Evolutionary conservation across 2,797 vertebrate species (phyloP).

Genomic region (Parauchenoglanis ngamensis): DNA sequence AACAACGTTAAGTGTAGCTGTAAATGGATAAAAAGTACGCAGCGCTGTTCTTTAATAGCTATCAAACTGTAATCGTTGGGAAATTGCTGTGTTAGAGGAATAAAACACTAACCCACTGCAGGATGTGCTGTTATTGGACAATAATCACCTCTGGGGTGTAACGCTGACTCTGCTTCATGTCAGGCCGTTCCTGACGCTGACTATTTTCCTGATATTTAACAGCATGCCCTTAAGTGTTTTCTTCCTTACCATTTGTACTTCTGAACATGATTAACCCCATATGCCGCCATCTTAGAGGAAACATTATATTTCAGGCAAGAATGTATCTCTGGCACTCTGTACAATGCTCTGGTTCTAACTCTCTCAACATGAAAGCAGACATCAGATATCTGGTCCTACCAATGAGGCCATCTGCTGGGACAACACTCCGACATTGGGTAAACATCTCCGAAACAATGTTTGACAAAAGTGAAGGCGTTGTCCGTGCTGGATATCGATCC

Average conservation of each 20-base stretch:
- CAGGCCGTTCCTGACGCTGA: not conserved
- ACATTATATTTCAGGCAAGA: conserved; percentile 48
- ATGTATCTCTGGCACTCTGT: conserved; percentile 37
- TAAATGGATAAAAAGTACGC: not conserved
- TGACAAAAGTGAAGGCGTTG: conserved; percentile 48
- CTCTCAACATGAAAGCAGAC: conserved; percentile 39
- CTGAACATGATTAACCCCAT: conserved; percentile 20
- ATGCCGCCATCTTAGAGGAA: conserved; percentile 32
- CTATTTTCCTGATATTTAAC: conserved; percentile 1
- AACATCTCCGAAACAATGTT: conserved; percentile 50
- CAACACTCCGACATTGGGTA: conserved; percentile 45
- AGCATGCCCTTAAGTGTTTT: not conserved
- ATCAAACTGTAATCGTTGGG: not conserved
- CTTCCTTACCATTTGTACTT: not conserved
- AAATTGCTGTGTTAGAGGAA: not conserved
- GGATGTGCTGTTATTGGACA: not conserved
- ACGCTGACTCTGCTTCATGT: not conserved
- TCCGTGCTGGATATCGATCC: conserved; percentile 45
- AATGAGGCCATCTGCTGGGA: conserved; percentile 42
- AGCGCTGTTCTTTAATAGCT: not conserved
- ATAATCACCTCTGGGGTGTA: not conserved
- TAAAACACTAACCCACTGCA: not conserved
- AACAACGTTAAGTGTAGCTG: not conserved
- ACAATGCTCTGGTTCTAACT: conserved; percentile 44
- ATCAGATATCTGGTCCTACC: conserved; percentile 47